Conservation (phyloP, 35 echinoderm and acorn worm species). For the Strongylocentrotus purpuratus region DNA sequence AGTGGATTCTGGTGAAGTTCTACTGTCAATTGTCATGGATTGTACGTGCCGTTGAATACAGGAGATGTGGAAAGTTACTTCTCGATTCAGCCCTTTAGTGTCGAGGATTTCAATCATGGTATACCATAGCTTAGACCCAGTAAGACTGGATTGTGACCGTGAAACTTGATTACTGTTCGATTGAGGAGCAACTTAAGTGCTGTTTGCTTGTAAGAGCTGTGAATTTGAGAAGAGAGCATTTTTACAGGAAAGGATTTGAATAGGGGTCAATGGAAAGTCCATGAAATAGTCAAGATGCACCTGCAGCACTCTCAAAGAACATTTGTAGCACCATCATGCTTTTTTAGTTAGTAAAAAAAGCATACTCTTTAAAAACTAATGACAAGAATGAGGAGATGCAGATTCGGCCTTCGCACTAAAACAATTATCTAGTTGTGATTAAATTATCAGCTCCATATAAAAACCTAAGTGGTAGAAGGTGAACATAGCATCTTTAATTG, state of each 20-base stretch:
- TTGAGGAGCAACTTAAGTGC: background rate
- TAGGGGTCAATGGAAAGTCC: background rate
- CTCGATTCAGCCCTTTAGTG: background rate
- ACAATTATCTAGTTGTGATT: background rate
- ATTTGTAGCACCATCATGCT: background rate
- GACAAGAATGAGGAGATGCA: background rate
- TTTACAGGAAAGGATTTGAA: background rate
- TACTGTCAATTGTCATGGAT: background rate
- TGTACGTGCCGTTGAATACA: background rate
- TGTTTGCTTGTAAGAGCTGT: background rate
- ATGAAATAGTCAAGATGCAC: background rate
- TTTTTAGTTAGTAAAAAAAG: background rate
- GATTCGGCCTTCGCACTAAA: background rate
- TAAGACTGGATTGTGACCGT: background rate
- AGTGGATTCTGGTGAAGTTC: background rate
- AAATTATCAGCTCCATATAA: background rate
- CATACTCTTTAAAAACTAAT: background rate
- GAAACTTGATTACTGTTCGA: background rate
- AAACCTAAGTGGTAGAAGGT: background rate
- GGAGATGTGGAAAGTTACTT: background rate
- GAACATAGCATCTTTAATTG: background rate
- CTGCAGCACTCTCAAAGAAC: background rate
- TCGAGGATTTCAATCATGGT: background rate
- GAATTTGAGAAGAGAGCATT: background rate
- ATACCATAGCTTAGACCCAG: background rate